phyloP scores from a whole-genome alignment of 2,797 vertebrate genomes.

The Fundulus diaphanus region DNA sequence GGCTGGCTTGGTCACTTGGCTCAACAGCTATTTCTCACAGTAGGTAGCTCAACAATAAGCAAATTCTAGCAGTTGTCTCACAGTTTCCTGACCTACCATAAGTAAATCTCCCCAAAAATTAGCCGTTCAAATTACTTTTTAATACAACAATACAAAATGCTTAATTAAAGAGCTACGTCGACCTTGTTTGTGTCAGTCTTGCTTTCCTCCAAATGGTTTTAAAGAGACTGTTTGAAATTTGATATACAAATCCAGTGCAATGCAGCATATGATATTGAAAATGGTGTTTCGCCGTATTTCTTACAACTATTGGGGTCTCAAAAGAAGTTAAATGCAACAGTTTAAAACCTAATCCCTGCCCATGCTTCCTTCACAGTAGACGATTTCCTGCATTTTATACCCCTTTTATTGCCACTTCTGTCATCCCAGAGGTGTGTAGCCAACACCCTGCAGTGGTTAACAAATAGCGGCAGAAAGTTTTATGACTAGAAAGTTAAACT shows the following conservation, averaged over 20 bases:
- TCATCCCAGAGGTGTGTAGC: conserved; percentile 69
- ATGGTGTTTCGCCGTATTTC: not conserved
- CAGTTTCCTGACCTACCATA: no score
- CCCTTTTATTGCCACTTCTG: conserved; percentile 59
- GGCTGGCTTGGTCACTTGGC: no score
- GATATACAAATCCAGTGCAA: not conserved
- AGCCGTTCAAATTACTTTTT: no score
- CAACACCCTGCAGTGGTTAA: conserved; percentile 62
- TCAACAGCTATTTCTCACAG: no score
- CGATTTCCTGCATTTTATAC: conserved; percentile 69
- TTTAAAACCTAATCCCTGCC: conserved; percentile 20
- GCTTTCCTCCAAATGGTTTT: not conserved
- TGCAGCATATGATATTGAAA: not conserved
- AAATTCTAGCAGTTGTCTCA: no score
- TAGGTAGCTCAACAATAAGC: no score
- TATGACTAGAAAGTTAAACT: conserved; percentile 60
- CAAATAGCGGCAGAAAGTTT: conserved; percentile 59
- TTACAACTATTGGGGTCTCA: not conserved
- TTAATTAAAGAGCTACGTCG: not conserved
- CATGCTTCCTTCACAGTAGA: conserved; percentile 44
- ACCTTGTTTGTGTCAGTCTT: not conserved
- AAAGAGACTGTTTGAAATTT: not conserved
- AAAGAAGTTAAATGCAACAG: conserved; percentile 13
- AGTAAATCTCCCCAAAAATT: no score
- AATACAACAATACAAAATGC: no score